phyloP scores from a whole-genome alignment of 1,140 invertebrate species.

The Rhopalosiphum padi region DNA sequence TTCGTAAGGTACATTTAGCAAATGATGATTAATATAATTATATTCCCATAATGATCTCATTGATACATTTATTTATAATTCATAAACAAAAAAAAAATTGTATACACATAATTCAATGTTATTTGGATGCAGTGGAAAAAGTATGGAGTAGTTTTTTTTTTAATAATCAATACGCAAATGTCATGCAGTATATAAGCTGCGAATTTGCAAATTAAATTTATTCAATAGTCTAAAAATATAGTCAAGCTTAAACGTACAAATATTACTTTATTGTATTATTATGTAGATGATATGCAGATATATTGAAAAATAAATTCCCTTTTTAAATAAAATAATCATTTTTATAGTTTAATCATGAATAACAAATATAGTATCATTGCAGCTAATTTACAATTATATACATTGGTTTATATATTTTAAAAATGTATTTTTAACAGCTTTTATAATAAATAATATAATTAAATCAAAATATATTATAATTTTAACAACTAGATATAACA shows the following conservation, averaged over 20 bases:
- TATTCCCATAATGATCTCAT: too few relatives aligned
- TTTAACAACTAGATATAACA: neutral
- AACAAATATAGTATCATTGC: neutral
- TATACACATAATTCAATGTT: too few relatives aligned
- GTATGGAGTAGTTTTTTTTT: neutral
- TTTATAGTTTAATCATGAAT: neutral
- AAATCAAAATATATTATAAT: neutral
- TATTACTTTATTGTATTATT: neutral
- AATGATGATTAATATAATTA: too few relatives aligned
- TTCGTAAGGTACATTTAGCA: too few relatives aligned
- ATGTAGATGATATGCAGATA: neutral
- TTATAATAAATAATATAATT: neutral
- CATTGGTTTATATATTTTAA: neutral
- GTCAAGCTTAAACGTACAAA: neutral
- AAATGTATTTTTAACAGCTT: neutral
- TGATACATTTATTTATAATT: too few relatives aligned
- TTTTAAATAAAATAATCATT: neutral
- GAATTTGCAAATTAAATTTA: too few relatives aligned
- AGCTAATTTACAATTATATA: neutral
- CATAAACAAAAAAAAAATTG: too few relatives aligned
- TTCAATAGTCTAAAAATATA: too few relatives aligned
- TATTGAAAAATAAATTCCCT: neutral
- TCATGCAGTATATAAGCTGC: neutral
- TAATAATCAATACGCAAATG: neutral
- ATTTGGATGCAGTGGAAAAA: too few relatives aligned